These are phyloP conservation scores for Phortica variegata DNA, from an alignment of 1,140 invertebrate species.

Conservation along the genomic window DNA sequence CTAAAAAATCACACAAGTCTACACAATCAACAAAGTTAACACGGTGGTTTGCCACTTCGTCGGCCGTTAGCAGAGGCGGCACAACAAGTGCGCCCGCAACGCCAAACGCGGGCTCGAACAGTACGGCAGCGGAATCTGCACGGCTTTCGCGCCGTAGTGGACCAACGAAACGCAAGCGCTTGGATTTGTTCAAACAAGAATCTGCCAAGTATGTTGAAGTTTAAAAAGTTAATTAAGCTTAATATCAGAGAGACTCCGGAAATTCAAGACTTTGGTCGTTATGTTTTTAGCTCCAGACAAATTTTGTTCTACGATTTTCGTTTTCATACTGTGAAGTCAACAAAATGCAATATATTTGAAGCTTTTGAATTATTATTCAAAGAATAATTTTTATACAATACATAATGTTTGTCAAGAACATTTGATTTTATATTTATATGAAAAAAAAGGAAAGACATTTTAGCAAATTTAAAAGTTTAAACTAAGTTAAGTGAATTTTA, in stretches of 20 bases:
- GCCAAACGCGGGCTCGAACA: constrained; percentile 20
- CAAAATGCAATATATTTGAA: constrained; percentile 14
- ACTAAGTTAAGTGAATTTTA: too few relatives aligned
- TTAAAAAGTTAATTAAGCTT: too few relatives aligned
- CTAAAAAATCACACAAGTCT: constrained; percentile 40
- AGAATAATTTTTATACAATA: too few relatives aligned
- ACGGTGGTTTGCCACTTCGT: constrained; percentile 40
- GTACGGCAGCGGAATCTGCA: constrained; percentile 10
- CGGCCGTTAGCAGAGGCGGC: constrained; percentile 3
- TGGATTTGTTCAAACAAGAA: constrained; percentile 29
- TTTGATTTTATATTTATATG: too few relatives aligned
- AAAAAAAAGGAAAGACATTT: too few relatives aligned
- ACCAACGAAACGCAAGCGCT: constrained; percentile 29
- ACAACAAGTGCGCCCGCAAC: constrained; percentile 27
- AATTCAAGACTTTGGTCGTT: too few relatives aligned
- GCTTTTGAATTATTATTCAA: too few relatives aligned
- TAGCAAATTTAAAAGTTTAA: too few relatives aligned
- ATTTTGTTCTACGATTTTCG: too few relatives aligned
- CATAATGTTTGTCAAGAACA: too few relatives aligned
- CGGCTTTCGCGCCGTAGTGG: constrained; percentile 23
- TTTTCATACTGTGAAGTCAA: too few relatives aligned
- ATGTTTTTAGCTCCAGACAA: too few relatives aligned
- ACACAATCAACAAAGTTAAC: constrained; percentile 48
- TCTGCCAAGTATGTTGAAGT: background rate
- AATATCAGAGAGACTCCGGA: constrained; percentile 19